Conservation (phyloP, 1,140 invertebrate genomes). For the Drosophila saltans region DNA sequence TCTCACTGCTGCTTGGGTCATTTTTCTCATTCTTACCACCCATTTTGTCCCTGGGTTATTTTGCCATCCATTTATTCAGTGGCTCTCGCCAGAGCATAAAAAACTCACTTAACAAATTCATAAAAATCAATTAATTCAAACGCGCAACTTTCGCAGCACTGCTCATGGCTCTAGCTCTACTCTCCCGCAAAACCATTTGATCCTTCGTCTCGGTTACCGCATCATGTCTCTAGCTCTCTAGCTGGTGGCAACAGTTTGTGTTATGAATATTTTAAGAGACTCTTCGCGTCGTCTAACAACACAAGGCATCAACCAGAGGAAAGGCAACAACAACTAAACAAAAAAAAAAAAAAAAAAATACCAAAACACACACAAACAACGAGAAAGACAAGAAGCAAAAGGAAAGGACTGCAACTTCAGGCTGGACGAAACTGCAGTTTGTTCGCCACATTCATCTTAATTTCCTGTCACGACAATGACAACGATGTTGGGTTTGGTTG, state of each 20-base stretch:
- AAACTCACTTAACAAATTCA: slow-evolving; percentile 65
- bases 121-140: slow-evolving; percentile 76
- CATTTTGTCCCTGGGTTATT: too few species aligned
- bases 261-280: slow-evolving; percentile 78
- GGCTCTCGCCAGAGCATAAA: slow-evolving; percentile 27
- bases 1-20: slow-evolving; percentile 13
- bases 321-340: slow-evolving; percentile 28
- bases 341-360: slow-evolving; percentile 22
- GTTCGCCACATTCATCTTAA: slow-evolving; percentile 81
- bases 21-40: not conserved
- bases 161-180: slow-evolving; percentile 26
- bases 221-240: slow-evolving; percentile 52
- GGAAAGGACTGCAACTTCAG: slow-evolving; percentile 20
- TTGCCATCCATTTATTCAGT: not conserved
- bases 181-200: slow-evolving; percentile 26
- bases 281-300: slow-evolving; percentile 40
- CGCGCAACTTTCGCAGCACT: slow-evolving; percentile 52
- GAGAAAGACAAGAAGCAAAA: slow-evolving; percentile 17
- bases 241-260: slow-evolving; percentile 79
- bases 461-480: slow-evolving; percentile 81
- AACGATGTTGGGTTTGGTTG: slow-evolving; percentile 61
- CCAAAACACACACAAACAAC: not conserved
- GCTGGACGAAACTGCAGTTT: slow-evolving; percentile 63
- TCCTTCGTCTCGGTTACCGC: not conserved
- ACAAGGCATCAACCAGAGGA: slow-evolving; percentile 34